phyloP scores from a whole-genome alignment of 2,113 vertebrate species.

The Balaenoptera acutorostrata region DNA sequence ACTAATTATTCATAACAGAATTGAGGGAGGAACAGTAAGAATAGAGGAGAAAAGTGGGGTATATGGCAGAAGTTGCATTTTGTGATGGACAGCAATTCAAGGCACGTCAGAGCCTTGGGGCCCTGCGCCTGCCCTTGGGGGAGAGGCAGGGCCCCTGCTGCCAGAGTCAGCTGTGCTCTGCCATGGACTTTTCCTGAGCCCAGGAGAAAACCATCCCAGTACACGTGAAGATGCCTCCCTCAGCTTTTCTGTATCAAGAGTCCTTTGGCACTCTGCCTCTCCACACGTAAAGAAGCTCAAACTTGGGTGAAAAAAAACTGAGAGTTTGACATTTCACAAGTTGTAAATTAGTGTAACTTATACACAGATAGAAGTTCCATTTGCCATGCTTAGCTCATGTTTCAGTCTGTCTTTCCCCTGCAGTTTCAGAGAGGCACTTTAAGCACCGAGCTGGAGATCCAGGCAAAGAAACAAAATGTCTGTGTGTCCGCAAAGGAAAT shows the following conservation, averaged over 20 bases:
- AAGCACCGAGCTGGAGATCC: background rate
- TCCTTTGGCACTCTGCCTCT: background rate
- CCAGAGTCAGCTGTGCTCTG: background rate
- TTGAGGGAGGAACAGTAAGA: background rate
- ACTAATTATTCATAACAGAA: background rate
- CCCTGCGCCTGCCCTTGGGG: background rate
- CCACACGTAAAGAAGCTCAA: background rate
- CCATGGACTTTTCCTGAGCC: background rate
- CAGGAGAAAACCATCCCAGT: background rate
- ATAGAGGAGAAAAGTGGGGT: background rate
- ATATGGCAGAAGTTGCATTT: background rate
- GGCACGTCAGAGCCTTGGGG: background rate
- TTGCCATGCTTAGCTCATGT: background rate
- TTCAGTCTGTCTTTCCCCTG: background rate
- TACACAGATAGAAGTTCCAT: background rate
- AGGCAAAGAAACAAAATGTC: background rate
- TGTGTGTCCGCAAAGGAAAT: background rate
- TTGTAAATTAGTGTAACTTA: slow-evolving; percentile 24
- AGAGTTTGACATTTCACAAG: slow-evolving; percentile 5
- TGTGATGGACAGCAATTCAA: background rate
- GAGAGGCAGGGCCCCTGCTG: too few species aligned
- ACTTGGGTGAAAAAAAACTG: background rate
- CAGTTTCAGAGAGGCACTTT: background rate
- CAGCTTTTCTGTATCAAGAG: background rate
- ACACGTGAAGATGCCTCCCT: background rate